Percentiles rank a stretch among this genome's conserved stretches.
Evolutionary conservation across 2,888 invertebrate genomes (phyloP).

Genomic region (Oxytorus armatus): DNA sequence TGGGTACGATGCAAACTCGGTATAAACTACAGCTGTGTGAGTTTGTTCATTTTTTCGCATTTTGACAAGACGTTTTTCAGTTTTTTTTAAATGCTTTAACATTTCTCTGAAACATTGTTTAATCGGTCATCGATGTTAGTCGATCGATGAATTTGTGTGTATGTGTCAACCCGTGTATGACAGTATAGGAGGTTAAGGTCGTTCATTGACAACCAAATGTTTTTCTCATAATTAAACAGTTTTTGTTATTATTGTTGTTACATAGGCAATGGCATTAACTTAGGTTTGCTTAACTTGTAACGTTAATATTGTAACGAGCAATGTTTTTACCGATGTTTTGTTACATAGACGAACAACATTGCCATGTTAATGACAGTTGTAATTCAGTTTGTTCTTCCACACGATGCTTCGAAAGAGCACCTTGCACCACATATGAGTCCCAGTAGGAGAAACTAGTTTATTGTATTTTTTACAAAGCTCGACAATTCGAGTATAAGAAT

Average conservation of each 20-base stretch:
- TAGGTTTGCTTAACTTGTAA: not conserved
- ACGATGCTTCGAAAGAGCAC: not conserved
- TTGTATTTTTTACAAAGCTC: not conserved
- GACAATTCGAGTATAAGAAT: not conserved
- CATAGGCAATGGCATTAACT: not conserved
- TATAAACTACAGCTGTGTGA: conserved; percentile 58
- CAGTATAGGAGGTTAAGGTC: conserved; percentile 58
- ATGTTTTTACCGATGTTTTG: not conserved
- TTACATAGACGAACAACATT: not conserved
- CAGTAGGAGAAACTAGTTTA: not conserved
- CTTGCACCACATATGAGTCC: not conserved
- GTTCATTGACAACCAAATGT: conserved; percentile 49
- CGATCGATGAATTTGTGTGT: conserved; percentile 14
- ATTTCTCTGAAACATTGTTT: not conserved
- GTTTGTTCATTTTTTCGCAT: conserved; percentile 49
- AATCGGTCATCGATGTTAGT: not conserved
- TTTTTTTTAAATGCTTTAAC: not conserved
- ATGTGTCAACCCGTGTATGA: conserved; percentile 32
- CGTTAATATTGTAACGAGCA: not conserved
- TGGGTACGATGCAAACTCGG: conserved; percentile 64
- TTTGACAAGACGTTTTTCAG: conserved; percentile 14
- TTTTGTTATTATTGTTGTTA: not conserved
- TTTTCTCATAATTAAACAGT: conserved; percentile 41
- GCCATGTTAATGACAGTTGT: conserved; percentile 5
- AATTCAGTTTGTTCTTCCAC: not conserved